Evolutionary conservation across 2,797 vertebrate species (phyloP), one percentile per base, ranked within the genome.

Genomic region (Ptychadena robeensis): DNA sequence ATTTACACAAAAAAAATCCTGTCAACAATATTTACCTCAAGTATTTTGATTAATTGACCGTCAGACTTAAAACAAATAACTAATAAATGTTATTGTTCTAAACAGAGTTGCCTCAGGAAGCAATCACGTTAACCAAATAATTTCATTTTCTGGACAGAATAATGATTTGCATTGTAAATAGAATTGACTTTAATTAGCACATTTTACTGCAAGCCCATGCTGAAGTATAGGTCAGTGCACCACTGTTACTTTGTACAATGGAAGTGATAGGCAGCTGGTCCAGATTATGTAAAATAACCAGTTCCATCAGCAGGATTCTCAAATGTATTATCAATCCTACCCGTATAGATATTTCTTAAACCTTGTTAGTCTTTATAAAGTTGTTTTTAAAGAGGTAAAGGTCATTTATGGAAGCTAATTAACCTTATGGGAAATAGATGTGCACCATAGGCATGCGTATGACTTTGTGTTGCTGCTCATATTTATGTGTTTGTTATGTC

Each of bases 391-490:
- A 89, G 71, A 91, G 88, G 88, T 90, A 95, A 95, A 95, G 94
- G 93, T 95, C 93, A 94, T 87, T 88, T 91, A 89, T 90, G 92
- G 92, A 91, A 94, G 92, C 95, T 96, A 94, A 94, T 95, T 96
- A 95, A 94, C 91, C 93, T 90, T 92, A 91, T 92, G 93, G 91
- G 92, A 95, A 95, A 95, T 95, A 91, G 95, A 94, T 90, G 91
- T 93, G 93, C 91, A 89, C 82, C 86, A 85, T 86, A 92, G 94
- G 72, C 93, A 91, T 88, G 86, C 87, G 80, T 90, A 88, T 94
- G 92, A 88, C 91, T 93, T 95, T 85, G 87, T 77, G 28, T 66
- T 63, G 10, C 25, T 9, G 30, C 11, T 15, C 53, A 31, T 31
- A 31, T 53, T 28, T 12, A 22, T 32, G 31, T 72, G 15, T 34